Evolutionary conservation across 53 echinoderm and acorn worm species (phyloP).

Genomic region (Henricia sp.): DNA sequence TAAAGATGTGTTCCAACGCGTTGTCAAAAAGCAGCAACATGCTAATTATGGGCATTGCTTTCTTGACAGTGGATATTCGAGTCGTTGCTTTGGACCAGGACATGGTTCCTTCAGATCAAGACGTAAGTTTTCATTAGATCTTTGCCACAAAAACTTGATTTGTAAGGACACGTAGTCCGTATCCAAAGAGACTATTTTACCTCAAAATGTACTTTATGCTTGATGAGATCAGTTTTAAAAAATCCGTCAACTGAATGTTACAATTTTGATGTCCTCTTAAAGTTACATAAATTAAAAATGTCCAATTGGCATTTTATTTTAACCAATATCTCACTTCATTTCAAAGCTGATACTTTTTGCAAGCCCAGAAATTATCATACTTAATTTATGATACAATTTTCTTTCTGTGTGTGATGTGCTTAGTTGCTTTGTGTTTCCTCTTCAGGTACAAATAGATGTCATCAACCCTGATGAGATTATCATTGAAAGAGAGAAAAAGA

Average conservation of each 20-base stretch:
- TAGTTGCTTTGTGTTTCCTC: too few relatives aligned
- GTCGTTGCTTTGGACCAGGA: constrained; percentile 60
- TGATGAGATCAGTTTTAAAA: neutral
- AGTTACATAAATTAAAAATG: neutral
- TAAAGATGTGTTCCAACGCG: too few relatives aligned
- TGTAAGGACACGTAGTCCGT: neutral
- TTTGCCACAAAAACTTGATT: neutral
- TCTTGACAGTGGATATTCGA: constrained; percentile 66
- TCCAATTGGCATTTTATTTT: neutral
- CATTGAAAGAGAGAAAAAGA: constrained; percentile 32
- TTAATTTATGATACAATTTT: neutral
- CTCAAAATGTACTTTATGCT: neutral
- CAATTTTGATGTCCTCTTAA: neutral
- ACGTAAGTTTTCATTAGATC: neutral
- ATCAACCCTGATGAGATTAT: constrained; percentile 61
- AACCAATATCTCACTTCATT: neutral
- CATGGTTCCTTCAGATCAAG: constrained; percentile 35
- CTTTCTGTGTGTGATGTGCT: too few relatives aligned
- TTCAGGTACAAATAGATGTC: constrained; percentile 58
- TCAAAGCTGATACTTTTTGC: neutral
- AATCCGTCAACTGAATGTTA: too few relatives aligned
- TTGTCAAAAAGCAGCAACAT: too few relatives aligned
- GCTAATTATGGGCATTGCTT: too few relatives aligned
- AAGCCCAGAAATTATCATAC: neutral
- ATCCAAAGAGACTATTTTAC: neutral